Base-by-base conservation (phyloP, 1,140 invertebrate species). In the Drosophila sproati region DNA sequence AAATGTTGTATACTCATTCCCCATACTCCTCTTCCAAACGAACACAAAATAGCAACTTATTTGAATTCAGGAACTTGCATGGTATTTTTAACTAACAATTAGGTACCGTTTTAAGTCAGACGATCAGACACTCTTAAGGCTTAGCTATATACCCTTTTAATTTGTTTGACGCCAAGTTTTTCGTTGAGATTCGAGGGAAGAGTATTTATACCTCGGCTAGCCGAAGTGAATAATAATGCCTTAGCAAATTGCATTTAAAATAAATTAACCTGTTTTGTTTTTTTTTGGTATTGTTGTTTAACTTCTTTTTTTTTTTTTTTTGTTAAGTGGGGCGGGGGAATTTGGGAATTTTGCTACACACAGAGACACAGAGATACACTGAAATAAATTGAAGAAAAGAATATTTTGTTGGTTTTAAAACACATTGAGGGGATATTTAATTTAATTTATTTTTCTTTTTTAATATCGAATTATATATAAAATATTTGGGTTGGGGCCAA, bases 331-430 rank as follows among this genome's bases (percentile, higher is more conserved):
- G 69, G 74, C 60, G 69, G 63, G 74, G 56, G 41, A 28, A 64
- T 41, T 29, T 63, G 57, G 77, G 70, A 57, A 67, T 62, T 81
- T 89, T 83, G 85, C 85, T 88, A 88, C 80, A 88, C 83, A 87
- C 78, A 85, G 80, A 83, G 82, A 86, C 78, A 86, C 82, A 87
- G 85, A 89, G 85, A 88, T 80, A 89, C 85, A 88, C 85, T 88
- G 85, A 74, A 88, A 88, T 78, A 86, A 88, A 89, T 83, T 48
- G 85, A 81, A 88, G 85, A 88, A 88, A 88, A 88, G 51, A 78
- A 87, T 70, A 51, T 72, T 75, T 62, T 57, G 77, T 80, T 63
- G 67, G 78, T 86, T 75, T 75, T 62, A 81, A 81, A 86, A 76
- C 54, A 78, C 52, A 74, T 86, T 68, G 31, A 66, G 77, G 62